phyloP scores from a whole-genome alignment of 2,888 invertebrate genomes.

The Acrocera orbiculus region DNA sequence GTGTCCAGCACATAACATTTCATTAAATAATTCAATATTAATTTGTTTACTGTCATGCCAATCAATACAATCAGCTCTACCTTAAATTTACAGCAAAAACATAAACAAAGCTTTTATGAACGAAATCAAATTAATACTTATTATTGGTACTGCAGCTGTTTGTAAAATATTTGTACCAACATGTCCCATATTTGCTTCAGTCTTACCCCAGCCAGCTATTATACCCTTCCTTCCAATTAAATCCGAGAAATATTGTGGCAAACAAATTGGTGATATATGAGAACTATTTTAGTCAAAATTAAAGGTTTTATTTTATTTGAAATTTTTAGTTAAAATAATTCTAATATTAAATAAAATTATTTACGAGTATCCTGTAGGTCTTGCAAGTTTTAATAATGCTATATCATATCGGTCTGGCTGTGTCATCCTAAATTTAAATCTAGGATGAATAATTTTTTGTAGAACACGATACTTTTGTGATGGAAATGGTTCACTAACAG shows the following conservation, averaged over 20 bases:
- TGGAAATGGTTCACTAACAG: constrained; percentile 41
- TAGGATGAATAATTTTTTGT: constrained; percentile 60
- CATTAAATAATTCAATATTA: constrained; percentile 51
- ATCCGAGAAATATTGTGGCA: constrained; percentile 39
- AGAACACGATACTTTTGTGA: constrained; percentile 49
- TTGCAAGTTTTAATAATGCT: constrained; percentile 52
- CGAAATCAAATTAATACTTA: constrained; percentile 33
- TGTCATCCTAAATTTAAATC: constrained; percentile 61
- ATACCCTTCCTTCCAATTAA: constrained; percentile 39
- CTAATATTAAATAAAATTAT: neutral
- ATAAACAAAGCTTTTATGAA: neutral
- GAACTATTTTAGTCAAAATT: constrained; percentile 30
- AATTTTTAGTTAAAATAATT: neutral
- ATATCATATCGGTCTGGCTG: constrained; percentile 71
- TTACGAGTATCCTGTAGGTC: constrained; percentile 37
- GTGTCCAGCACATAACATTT: constrained; percentile 75
- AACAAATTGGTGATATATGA: constrained; percentile 63
- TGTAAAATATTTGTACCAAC: constrained; percentile 65
- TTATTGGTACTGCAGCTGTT: constrained; percentile 64
- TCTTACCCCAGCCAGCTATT: constrained; percentile 76
- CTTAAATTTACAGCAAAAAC: constrained; percentile 26
- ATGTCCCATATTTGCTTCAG: constrained; percentile 50
- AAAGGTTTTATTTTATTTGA: neutral
- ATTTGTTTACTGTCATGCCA: constrained; percentile 73
- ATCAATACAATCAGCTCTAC: constrained; percentile 52